Percentiles rank a stretch among this genome's conserved stretches.
Evolutionary conservation across 2,113 vertebrate genomes (phyloP).

Genomic region (Poecile atricapillus): DNA sequence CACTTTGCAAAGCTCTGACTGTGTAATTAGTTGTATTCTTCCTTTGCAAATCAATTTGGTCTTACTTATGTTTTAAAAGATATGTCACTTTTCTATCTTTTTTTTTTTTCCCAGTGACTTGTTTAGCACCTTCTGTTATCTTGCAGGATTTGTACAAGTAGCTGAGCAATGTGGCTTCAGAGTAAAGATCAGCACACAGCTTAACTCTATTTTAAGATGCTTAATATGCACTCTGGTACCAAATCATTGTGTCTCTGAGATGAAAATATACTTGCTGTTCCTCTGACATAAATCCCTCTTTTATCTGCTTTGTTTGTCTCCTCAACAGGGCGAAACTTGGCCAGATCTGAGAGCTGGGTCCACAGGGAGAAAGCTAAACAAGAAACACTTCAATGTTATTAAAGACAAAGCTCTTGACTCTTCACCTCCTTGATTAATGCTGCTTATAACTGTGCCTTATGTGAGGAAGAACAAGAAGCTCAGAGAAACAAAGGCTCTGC

Average conservation of each 20-base stretch:
- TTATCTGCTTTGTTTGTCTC: conserved; percentile 28
- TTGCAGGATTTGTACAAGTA: not conserved
- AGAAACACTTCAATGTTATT: conserved; percentile 12
- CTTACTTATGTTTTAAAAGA: not conserved
- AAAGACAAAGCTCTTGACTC: conserved; percentile 30
- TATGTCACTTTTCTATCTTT: not conserved
- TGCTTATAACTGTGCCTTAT: not conserved
- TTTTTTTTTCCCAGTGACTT: not conserved
- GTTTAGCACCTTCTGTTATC: conserved; percentile 1
- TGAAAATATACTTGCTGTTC: not conserved
- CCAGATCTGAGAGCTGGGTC: not conserved
- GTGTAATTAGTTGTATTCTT: not conserved
- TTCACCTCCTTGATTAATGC: conserved; percentile 19
- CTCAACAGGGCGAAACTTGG: not conserved
- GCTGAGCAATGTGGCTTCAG: not conserved
- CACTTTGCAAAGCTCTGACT: not conserved
- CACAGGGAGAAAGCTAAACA: conserved; percentile 13
- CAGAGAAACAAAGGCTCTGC: not conserved
- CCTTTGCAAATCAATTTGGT: not conserved
- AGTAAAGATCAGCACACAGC: not conserved
- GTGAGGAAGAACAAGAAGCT: not conserved
- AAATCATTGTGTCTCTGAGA: not conserved
- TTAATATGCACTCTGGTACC: not conserved
- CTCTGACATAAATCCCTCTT: conserved; percentile 12
- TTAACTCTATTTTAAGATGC: conserved; percentile 6